These are phyloP conservation scores for Pristiophorus japonicus DNA, from an alignment of 2,113 vertebrate genomes.

Conservation along the genomic window DNA sequence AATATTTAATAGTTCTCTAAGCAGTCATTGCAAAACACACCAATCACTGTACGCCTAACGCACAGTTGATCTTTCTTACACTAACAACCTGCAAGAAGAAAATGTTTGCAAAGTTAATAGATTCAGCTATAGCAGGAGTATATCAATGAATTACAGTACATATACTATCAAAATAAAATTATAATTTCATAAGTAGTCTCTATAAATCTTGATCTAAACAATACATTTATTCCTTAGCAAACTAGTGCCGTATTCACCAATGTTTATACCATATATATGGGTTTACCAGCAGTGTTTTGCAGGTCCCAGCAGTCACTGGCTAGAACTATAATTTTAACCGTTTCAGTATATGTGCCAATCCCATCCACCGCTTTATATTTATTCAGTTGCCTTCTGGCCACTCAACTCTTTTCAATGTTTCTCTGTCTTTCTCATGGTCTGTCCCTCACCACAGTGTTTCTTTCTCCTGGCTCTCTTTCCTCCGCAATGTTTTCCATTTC, in stretches of 20 bases:
- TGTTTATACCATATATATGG: not conserved
- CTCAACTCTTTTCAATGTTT: not conserved
- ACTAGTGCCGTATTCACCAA: not conserved
- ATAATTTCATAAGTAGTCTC: not conserved
- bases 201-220: not conserved
- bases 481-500: not conserved
- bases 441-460: too few relatives aligned
- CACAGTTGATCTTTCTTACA: not conserved
- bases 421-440: not conserved
- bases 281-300: not conserved
- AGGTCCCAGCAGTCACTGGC: not conserved
- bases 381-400: not conserved
- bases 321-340: not conserved
- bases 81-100: conserved; percentile 13
- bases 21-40: not conserved
- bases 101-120: not conserved
- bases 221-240: not conserved
- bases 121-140: not conserved
- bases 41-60: not conserved
- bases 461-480: too few relatives aligned
- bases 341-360: not conserved
- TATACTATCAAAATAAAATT: not conserved
- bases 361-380: not conserved
- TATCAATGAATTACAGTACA: not conserved
- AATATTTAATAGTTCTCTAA: not conserved